A percentile compares a stretch with the other conserved stretches of the same genome.
Evolutionary conservation across 2,113 vertebrate species (phyloP).

Genomic region (Dermatemys mawii): DNA sequence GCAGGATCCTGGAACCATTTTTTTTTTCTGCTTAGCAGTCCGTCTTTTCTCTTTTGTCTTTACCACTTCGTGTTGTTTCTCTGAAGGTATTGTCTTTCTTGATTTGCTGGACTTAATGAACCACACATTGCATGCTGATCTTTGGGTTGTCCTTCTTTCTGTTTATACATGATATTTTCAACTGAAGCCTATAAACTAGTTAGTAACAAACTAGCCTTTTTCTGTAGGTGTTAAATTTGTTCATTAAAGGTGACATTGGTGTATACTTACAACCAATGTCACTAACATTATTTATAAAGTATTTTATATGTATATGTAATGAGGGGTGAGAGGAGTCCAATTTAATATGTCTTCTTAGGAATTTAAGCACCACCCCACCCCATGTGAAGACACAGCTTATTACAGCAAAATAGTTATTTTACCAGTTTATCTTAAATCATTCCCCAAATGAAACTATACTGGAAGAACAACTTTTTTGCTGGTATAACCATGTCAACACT

Average conservation of each 20-base stretch:
- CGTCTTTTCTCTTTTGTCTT: neutral
- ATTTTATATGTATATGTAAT: neutral
- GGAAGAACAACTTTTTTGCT: neutral
- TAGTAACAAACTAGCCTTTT: neutral
- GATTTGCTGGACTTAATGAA: neutral
- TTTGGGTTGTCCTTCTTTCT: constrained; percentile 2
- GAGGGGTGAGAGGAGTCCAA: neutral
- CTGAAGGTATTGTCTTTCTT: neutral
- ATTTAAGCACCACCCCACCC: neutral
- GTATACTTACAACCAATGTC: no score
- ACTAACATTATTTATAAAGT: neutral
- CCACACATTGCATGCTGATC: neutral
- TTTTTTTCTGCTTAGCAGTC: no score
- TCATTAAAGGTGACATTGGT: neutral
- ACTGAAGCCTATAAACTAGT: neutral
- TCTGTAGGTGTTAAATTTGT: neutral
- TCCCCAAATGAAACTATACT: neutral
- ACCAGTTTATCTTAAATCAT: neutral
- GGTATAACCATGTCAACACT: neutral
- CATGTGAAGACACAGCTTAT: neutral
- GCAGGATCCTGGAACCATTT: neutral
- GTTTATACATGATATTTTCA: neutral
- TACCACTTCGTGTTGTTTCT: neutral
- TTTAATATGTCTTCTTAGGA: neutral
- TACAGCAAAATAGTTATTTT: neutral